Evolutionary conservation across 2,888 invertebrate genomes (phyloP), one percentile per base, ranked within the genome.

Genomic region (Panzeria rudis): DNA sequence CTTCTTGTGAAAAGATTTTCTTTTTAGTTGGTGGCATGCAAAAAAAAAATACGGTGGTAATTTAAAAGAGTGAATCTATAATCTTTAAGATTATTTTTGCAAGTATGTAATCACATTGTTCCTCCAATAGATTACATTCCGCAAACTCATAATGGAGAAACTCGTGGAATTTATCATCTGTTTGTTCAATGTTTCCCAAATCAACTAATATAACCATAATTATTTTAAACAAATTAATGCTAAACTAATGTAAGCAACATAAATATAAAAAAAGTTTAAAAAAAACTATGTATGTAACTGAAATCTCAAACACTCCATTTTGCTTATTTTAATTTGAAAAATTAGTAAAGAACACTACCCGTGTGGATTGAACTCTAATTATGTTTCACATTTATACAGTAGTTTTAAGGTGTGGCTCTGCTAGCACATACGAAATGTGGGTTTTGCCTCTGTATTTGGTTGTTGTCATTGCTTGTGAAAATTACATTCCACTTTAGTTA

Each of bases 1-100:
- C 29, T 41, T 47, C 38, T 29, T 41, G 29, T 32, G 41, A 66
- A 66, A 59, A 41, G 77, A 41, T 54, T 59, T 77, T 25, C 41
- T 29, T 35, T n/a, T 44, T 9, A n/a, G 3, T 52, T 47, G 35
- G 3, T 50, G 2, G 20, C 25, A 38, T 47, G 15, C 2, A 35
- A 20, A 20, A 23, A 59, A 47, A 20, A 23, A 59, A 47, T 13
- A 32, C 20, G 4, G 20, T n/a, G 2, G 3, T 11, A 20, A 38
- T 9, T 25, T 32, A 17, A 62, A 11, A 32, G n/a, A 13, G 25
- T n/a, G 29, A 17, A 17, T 44, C 5, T 29, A 4, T 5, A 29
- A 5, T 29, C 29, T 29, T 29, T 29, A 29, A n/a, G n/a, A 29
- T 29, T 29, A 29, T 29, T 29, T 29, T 29, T 29, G 5, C 2